These are phyloP conservation scores for Pandemis cinnamomeana DNA, from an alignment of 2,888 invertebrate genomes.

Conservation along the genomic window DNA sequence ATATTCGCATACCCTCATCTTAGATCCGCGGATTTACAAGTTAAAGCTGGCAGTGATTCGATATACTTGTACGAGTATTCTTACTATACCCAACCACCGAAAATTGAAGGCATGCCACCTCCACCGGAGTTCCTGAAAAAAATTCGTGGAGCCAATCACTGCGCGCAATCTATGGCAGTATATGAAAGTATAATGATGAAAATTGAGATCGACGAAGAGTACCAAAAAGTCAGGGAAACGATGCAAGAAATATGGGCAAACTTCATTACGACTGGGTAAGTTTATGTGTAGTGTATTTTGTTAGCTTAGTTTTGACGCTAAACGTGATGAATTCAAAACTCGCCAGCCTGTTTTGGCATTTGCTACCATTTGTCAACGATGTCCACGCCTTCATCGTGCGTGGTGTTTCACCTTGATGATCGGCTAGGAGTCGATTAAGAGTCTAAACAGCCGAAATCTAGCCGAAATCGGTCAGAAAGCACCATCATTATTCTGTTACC, in stretches of 20 bases:
- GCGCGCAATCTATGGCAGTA: conserved; percentile 51
- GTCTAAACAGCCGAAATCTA: too few relatives aligned
- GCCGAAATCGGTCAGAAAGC: too few relatives aligned
- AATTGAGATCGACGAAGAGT: conserved; percentile 43
- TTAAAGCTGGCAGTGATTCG: conserved; percentile 17
- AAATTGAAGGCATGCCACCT: conserved; percentile 44
- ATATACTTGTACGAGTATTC: conserved; percentile 63
- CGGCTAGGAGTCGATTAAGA: too few relatives aligned
- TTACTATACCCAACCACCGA: conserved; percentile 42
- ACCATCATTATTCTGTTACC: too few relatives aligned
- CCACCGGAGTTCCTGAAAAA: conserved; percentile 49
- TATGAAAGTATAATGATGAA: conserved; percentile 7
- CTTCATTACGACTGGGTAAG: conserved; percentile 58
- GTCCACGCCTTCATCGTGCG: too few relatives aligned
- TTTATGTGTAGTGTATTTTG: not conserved
- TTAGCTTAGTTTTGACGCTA: too few relatives aligned
- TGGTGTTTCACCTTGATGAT: too few relatives aligned
- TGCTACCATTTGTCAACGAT: too few relatives aligned
- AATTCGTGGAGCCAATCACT: conserved; percentile 55
- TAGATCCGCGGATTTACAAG: conserved; percentile 51
- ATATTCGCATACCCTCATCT: conserved; percentile 54
- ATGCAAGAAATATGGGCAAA: conserved; percentile 59
- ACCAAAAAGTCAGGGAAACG: conserved; percentile 47
- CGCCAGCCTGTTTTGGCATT: too few relatives aligned
- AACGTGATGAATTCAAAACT: too few relatives aligned